Base-by-base conservation (phyloP, 1,140 invertebrate species). In the Phymastichus coffea region DNA sequence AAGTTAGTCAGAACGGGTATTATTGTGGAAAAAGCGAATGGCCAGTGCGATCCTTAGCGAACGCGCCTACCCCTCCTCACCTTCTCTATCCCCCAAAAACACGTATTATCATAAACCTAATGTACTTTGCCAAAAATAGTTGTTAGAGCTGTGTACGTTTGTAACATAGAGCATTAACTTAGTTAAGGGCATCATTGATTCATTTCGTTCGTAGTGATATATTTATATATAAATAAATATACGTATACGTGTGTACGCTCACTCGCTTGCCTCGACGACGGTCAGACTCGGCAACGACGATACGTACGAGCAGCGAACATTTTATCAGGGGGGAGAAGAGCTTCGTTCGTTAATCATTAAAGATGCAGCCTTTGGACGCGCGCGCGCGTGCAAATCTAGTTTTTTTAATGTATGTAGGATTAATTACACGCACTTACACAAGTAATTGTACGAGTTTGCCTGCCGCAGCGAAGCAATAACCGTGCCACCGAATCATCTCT, bases 91-190 rank as follows among this genome's bases (percentile, higher is more conserved):
- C n/a, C n/a, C n/a, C n/a, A n/a, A n/a, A n/a, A n/a, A 33, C 53
- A 17, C 52, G 72, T 80, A 76, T 75, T 69, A 68, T n/a, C 71
- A 69, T 79, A 80, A 79, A 79, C 78, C 71, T 78, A 77, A 80
- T 77, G 73, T 79, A 78, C 74, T 78, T 80, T 80, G 75, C 78
- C 78, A 80, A 80, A 80, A 80, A 80, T 80, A 80, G 77, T 72
- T 78, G 53, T 79, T 80, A 80, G 78, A 79, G 71, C 69, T 75
- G 4, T 40, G 6, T 40, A n/a, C 17, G 6, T 40, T 57, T 57
- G 66, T 79, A 77, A 78, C 76, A 74, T 80, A 80, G 77, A 77
- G 61, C 76, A 77, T 62, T 62, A 62, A n/a, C 25, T 47, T 80
- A 80, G 75, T 77, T 78, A 79, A 78, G 77, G 68, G 69, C 71